phyloP scores from a whole-genome alignment of 1,140 invertebrate genomes.

The Papilio dardanus region DNA sequence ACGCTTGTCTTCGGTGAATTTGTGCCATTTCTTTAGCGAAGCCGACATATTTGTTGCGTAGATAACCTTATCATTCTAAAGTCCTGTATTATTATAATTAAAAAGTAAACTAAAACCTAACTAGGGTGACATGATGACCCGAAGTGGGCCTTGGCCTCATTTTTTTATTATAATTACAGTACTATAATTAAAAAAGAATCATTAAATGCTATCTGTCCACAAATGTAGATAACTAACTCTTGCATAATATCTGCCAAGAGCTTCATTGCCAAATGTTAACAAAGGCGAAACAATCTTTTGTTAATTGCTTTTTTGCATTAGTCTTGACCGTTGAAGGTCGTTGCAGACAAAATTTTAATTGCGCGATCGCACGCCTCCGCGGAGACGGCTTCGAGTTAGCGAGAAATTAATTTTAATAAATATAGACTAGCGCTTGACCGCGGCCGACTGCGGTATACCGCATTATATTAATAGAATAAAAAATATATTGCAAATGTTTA shows the following conservation, averaged over 20 bases:
- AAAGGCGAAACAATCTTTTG: slow-evolving; percentile 35
- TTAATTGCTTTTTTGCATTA: slow-evolving; percentile 40
- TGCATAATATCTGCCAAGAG: not conserved
- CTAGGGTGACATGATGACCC: too few species aligned
- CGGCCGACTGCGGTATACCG: not conserved
- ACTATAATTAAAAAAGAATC: not conserved
- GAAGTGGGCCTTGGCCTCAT: too few species aligned
- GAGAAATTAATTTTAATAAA: slow-evolving; percentile 38
- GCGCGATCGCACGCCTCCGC: slow-evolving; percentile 38
- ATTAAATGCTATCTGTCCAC: not conserved
- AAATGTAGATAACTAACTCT: not conserved
- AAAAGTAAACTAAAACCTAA: too few species aligned
- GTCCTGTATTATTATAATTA: too few species aligned
- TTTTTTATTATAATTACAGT: too few species aligned
- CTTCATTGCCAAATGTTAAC: slow-evolving; percentile 21
- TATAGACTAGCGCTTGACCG: not conserved
- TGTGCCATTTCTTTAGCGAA: not conserved
- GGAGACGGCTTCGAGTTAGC: slow-evolving; percentile 3
- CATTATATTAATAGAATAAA: too few species aligned
- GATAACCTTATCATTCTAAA: too few species aligned
- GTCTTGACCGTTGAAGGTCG: slow-evolving; percentile 40
- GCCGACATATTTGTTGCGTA: too few species aligned
- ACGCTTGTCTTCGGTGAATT: too few species aligned
- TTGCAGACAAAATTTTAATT: slow-evolving; percentile 43
- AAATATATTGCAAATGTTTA: not conserved